Evolutionary conservation across 2,113 vertebrate species (phyloP).

Genomic region (Cheirogaleus medius): DNA sequence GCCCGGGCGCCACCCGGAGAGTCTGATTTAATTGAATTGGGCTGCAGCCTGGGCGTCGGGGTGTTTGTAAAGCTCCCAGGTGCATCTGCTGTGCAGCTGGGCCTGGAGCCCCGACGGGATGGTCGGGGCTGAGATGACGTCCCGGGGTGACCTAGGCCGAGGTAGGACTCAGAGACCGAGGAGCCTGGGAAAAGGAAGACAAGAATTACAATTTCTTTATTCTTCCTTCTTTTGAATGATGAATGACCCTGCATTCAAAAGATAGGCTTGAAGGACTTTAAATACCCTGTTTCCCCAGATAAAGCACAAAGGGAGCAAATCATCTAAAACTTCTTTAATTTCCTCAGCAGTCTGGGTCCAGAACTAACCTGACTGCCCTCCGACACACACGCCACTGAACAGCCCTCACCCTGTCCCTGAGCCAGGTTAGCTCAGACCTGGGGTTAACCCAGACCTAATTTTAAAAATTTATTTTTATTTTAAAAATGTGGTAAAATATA

Average conservation of each 20-base stretch:
- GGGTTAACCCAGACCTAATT: not conserved
- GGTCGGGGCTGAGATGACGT: not conserved
- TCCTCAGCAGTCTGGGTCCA: not conserved
- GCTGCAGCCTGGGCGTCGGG: not conserved
- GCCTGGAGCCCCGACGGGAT: not conserved
- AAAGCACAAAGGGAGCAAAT: not conserved
- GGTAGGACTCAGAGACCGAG: not conserved
- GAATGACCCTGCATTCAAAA: not conserved
- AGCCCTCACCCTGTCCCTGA: not conserved
- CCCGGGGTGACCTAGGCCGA: not conserved
- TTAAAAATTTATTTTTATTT: not conserved
- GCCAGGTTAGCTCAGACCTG: not conserved
- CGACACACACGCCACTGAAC: not conserved
- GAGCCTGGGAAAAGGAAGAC: not conserved
- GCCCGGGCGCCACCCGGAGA: not conserved
- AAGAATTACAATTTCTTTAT: not conserved
- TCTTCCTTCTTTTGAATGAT: not conserved
- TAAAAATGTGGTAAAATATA: not conserved
- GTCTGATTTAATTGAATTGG: conserved; percentile 8
- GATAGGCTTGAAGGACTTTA: not conserved
- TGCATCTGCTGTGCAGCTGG: not conserved
- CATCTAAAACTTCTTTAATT: not conserved
- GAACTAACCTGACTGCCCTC: not conserved
- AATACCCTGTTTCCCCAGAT: not conserved
- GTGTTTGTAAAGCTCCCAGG: conserved; percentile 32